Evolutionary conservation across 2,113 vertebrate species (phyloP).

Genomic region (Nematolebias whitei): DNA sequence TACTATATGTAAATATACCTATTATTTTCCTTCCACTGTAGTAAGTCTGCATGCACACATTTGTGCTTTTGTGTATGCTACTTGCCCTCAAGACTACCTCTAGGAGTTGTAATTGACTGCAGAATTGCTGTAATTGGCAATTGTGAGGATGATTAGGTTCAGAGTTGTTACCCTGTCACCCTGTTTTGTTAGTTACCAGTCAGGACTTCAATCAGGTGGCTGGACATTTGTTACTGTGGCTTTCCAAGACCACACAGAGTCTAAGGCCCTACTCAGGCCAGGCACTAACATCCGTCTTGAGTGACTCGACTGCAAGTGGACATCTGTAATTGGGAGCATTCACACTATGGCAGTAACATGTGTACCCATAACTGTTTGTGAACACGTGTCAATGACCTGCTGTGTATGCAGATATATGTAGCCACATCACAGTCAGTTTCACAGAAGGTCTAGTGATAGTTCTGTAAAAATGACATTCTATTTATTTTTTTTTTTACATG

Average conservation of each 20-base stretch:
- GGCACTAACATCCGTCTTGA: no score
- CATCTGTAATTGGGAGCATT: no score
- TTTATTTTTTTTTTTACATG: no score
- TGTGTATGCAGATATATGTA: no score
- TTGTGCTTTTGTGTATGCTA: background rate
- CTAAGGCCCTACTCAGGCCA: background rate
- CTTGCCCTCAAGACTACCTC: slow-evolving; percentile 13
- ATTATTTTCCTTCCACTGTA: background rate
- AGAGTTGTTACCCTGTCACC: slow-evolving; percentile 7
- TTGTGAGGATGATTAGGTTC: slow-evolving; percentile 49
- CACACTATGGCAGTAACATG: no score
- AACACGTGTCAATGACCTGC: no score
- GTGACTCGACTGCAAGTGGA: no score
- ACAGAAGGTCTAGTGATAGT: no score
- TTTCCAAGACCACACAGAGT: slow-evolving; percentile 9
- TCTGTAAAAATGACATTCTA: no score
- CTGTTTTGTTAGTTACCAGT: slow-evolving; percentile 18
- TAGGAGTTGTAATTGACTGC: slow-evolving; percentile 33
- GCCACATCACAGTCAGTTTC: no score
- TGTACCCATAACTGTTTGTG: no score
- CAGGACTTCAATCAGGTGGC: background rate
- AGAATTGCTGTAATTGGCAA: slow-evolving; percentile 57
- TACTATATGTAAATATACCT: background rate
- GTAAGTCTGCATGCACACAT: background rate
- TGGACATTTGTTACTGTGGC: slow-evolving; percentile 21